Evolutionary conservation across 2,797 vertebrate species (phyloP), one percentile per base, ranked within the genome.

Genomic region (Uromys caudimaculatus): DNA sequence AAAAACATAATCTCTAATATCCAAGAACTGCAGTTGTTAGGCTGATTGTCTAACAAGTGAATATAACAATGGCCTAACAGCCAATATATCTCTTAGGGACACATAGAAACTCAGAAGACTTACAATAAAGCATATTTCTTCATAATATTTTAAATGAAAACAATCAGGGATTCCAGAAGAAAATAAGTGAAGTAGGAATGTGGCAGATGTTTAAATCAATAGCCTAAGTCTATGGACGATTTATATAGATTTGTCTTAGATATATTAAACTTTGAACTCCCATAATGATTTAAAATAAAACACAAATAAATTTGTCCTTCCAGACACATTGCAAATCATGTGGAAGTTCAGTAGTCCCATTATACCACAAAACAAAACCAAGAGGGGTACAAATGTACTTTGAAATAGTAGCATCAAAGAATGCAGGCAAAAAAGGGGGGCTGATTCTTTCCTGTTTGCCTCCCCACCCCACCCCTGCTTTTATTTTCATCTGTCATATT

Each of bases 381-480:
- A 71, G 16, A 83, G 32, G 76, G 75, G 7, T 69, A 24, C 44
- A 47, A 95, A 85, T 47, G 83, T 67, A 85, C 87, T 95, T 97
- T 97, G 95, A 97, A 96, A 97, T 78, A 67, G 47, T 44, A 84
- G 11, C 79, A 89, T 97, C 89, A 95, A 96, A 97, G 90, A 71
- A 23, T 9, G 38, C 84, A 91, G 58, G 8, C 5, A 41, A 78
- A 76, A 5, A 6, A 21, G 17, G n/a, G 29, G 64, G 35, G 9
- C 0, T 23, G 62, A 54, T 67, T 38, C 19, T 52, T 92, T 95
- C 90, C 35, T 47, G 58, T 73, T 77, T 56, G 35, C 38, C 23
- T 41, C 47, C 78, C 56, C 3, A 23, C 0, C 29, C 6, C 27
- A 50, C n/a, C 67, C 67, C 35, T 0, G 4, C 14, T 27, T 41